Conservation (phyloP, 2,797 vertebrate species). For the Fringilla coelebs region DNA sequence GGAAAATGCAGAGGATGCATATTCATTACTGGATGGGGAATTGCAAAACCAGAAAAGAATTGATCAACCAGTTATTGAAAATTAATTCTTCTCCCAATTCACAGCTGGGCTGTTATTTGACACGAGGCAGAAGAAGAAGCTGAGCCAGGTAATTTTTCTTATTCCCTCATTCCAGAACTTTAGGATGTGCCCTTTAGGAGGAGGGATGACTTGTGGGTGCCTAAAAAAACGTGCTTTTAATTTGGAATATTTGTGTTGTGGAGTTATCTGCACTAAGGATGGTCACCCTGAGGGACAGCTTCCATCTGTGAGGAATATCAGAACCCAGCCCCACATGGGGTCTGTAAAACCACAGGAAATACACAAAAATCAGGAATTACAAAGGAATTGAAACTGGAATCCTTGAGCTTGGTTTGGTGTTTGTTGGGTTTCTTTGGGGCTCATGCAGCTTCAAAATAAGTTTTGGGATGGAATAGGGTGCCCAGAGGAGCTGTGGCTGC, state of each 20-base stretch:
- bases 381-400: neutral
- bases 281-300: neutral
- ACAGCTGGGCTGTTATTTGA: neutral
- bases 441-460: neutral
- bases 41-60: constrained; percentile 49
- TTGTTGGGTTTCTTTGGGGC: neutral
- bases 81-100: constrained; percentile 37
- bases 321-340: neutral
- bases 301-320: neutral
- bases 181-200: neutral
- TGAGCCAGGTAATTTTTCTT: constrained; percentile 12
- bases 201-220: neutral
- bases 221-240: neutral
- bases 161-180: neutral
- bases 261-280: neutral
- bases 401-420: neutral
- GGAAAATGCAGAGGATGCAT: constrained; percentile 62
- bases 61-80: constrained; percentile 62
- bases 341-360: neutral
- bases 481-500: neutral
- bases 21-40: constrained; percentile 44
- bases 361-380: accelerated
- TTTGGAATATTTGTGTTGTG: neutral
- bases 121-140: neutral
- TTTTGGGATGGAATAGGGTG: neutral